Conservation (phyloP, 2,797 vertebrate genomes). For the Synanceia verrucosa region DNA sequence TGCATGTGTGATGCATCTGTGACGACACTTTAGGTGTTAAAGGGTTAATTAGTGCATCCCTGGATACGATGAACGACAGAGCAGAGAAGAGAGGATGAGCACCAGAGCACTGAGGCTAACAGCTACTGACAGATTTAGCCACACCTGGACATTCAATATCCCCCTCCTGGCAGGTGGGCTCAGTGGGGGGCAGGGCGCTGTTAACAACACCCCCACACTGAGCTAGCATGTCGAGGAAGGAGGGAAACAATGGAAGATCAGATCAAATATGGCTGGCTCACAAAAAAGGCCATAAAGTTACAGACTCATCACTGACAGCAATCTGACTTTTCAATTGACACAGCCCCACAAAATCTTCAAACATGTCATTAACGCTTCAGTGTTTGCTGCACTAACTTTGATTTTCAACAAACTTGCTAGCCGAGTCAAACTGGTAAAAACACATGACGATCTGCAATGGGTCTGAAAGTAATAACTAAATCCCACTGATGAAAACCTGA, state of each 20-base stretch:
- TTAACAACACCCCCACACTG: constrained; percentile 68
- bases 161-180: constrained; percentile 71
- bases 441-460: background rate
- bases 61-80: constrained; percentile 20
- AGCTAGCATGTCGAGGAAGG: constrained; percentile 69
- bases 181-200: constrained; percentile 65
- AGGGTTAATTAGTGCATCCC: constrained; percentile 37
- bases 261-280: constrained; percentile 11
- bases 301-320: background rate
- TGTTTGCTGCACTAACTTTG: background rate
- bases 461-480: too few species aligned
- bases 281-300: constrained; percentile 3
- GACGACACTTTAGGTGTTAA: too few species aligned
- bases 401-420: background rate
- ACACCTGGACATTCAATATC: constrained; percentile 84
- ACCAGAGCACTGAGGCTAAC: constrained; percentile 50
- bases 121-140: constrained; percentile 53
- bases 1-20: too few species aligned
- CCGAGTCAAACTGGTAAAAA: too few species aligned
- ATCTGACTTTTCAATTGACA: background rate
- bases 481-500: too few species aligned
- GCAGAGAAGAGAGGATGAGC: constrained; percentile 30
- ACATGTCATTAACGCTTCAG: too few species aligned
- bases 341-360: background rate
- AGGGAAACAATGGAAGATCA: constrained; percentile 48